Evolutionary conservation across 2,113 vertebrate genomes (phyloP), one percentile per base, ranked within the genome.

Genomic region (Lepisosteus oculatus): DNA sequence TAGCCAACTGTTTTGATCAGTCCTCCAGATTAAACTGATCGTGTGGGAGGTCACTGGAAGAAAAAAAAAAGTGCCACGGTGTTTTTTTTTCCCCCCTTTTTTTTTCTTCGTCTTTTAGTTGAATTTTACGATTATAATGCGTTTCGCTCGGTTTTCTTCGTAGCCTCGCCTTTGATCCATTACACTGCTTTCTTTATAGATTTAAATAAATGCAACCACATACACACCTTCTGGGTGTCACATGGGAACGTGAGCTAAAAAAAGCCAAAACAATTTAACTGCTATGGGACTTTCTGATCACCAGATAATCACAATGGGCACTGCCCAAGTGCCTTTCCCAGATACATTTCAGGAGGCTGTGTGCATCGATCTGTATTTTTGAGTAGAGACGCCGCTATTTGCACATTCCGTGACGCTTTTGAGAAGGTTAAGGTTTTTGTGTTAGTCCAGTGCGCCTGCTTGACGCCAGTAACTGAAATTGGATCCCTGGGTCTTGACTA

Each of bases 391-490:
- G 54, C 59, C 68, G n/a, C 1, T n/a, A 5, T 29, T 70, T 65
- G 42, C 65, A 57, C 64, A 75, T 51, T 61, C 2, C 61, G 75
- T 67, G 72, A 68, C 78, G 77, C 82, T 77, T 72, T 76, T 65
- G 69, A 61, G 81, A 82, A 85, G 72, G 78, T 80, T 79, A 79
- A 77, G 78, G 11, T 78, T 55, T 75, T 74, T 76, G 79, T 73
- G 71, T 78, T 45, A 65, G 71, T 72, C 79, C 67, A 77, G 69
- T 75, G 86, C 86, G 90, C 72, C 90, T 77, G 88, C 75, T 74
- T 89, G 92, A 93, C 90, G 92, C 92, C 93, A 93, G 79, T 80
- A 62, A 72, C 68, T 91, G 92, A 91, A 94, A 95, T 88, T 77
- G 84, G 89, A 94, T 78, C 79, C 84, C 71, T 8, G 68, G 84